Conservation (phyloP, 30 jellyfish, hydroid and myxozoan genomes). For the Pelagia noctiluca region DNA sequence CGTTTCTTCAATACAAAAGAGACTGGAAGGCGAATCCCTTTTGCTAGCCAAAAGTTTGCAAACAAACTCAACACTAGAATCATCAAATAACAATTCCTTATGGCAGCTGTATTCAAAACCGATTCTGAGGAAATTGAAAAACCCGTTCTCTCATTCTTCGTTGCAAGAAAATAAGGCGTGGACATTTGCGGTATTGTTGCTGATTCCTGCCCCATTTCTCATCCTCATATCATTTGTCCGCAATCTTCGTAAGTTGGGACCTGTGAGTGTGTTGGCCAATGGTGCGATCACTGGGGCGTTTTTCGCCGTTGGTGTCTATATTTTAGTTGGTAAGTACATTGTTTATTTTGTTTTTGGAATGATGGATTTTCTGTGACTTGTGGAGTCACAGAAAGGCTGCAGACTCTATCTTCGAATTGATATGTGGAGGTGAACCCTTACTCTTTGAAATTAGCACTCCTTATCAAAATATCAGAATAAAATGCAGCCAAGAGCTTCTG, state of each 20-base stretch:
- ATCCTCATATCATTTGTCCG: constrained; percentile 77
- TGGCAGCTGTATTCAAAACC: too few species aligned
- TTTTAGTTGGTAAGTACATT: constrained; percentile 77
- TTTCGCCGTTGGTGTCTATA: constrained; percentile 83
- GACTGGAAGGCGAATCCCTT: too few species aligned
- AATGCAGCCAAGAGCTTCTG: too few species aligned
- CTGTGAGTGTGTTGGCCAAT: constrained; percentile 94
- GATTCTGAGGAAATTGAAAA: constrained; percentile 65
- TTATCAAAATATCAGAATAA: neutral
- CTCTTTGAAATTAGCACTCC: neutral
- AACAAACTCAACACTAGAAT: too few species aligned
- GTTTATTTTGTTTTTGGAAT: neutral
- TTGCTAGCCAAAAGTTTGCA: too few species aligned
- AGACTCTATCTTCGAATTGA: neutral
- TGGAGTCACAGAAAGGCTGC: too few species aligned
- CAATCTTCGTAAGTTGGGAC: constrained; percentile 88
- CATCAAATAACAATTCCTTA: too few species aligned
- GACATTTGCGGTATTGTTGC: constrained; percentile 83
- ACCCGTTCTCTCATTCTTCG: constrained; percentile 74
- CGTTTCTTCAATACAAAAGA: too few species aligned
- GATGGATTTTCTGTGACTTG: too few species aligned
- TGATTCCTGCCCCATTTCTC: constrained; percentile 77
- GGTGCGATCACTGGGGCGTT: constrained; percentile 87
- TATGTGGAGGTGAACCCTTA: too few species aligned
- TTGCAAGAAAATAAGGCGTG: constrained; percentile 64